phyloP scores from a whole-genome alignment of 2,113 vertebrate genomes.

The human region DNA sequence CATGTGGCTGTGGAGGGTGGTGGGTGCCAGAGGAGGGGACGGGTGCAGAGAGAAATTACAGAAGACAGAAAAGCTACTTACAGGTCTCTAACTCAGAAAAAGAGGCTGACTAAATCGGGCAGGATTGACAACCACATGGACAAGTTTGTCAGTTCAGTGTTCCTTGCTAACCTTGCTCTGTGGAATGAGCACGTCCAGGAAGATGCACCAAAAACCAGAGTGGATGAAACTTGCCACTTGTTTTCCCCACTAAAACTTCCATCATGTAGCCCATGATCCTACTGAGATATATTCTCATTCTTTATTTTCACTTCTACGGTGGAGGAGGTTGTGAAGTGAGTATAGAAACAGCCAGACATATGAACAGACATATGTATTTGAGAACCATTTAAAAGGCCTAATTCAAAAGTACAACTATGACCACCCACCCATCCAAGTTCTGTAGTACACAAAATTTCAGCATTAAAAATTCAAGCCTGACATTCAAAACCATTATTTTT shows the following conservation, averaged over 20 bases:
- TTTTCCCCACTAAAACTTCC: too few relatives aligned
- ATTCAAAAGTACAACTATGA: neutral
- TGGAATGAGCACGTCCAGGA: neutral
- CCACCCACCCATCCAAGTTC: neutral
- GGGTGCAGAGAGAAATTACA: neutral
- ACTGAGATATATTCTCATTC: neutral
- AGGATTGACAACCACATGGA: neutral
- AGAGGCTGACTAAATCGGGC: neutral
- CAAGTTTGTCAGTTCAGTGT: neutral
- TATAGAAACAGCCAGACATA: neutral
- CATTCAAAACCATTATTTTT: neutral
- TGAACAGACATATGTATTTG: accelerated
- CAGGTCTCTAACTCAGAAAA: neutral
- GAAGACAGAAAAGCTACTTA: neutral
- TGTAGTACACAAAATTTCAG: neutral
- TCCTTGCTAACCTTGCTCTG: neutral
- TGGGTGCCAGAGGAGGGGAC: neutral
- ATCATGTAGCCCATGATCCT: neutral
- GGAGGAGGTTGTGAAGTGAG: neutral
- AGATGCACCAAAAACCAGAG: neutral
- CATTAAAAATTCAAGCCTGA: neutral
- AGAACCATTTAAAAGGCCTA: neutral
- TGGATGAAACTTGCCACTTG: neutral
- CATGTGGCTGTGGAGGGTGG: neutral
- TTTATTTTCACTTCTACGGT: neutral